These are phyloP conservation scores for Sminthopsis crassicaudata DNA, from an alignment of 2,113 vertebrate species.

Conservation along the genomic window DNA sequence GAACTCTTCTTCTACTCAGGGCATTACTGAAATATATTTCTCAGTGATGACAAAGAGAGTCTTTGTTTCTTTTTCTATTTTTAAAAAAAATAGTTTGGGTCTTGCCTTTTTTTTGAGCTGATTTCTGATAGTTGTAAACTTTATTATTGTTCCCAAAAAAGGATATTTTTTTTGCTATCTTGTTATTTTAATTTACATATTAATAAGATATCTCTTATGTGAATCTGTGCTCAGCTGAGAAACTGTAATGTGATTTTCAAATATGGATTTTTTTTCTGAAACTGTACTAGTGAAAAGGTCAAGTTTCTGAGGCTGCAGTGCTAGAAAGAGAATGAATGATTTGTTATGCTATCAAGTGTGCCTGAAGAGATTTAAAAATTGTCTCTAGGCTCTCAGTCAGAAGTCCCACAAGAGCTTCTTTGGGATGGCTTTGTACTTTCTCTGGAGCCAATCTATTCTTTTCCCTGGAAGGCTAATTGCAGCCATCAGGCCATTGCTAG, in stretches of 20 bases:
- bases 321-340: conserved; percentile 53
- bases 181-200: conserved; percentile 50
- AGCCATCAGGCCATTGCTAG: conserved; percentile 16
- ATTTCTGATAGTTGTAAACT: conserved; percentile 51
- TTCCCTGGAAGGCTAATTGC: conserved; percentile 53
- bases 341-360: conserved; percentile 9
- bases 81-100: neutral
- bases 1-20: neutral
- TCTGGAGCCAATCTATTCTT: conserved; percentile 35
- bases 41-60: neutral
- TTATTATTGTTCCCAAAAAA: conserved; percentile 40
- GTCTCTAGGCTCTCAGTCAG: conserved; percentile 30
- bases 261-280: conserved; percentile 68
- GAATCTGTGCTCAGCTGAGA: conserved; percentile 59
- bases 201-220: conserved; percentile 44
- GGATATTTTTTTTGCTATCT: conserved; percentile 50
- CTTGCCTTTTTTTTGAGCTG: neutral
- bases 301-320: conserved; percentile 29
- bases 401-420: conserved; percentile 30
- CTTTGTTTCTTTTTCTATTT: neutral
- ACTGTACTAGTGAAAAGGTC: conserved; percentile 58
- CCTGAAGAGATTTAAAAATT: conserved; percentile 36
- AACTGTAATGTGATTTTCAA: conserved; percentile 43
- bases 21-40: neutral
- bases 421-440: conserved; percentile 61